Evolutionary conservation across 2,888 invertebrate species (phyloP), one percentile per base, ranked within the genome.

Genomic region (Pemphredon lugubris): DNA sequence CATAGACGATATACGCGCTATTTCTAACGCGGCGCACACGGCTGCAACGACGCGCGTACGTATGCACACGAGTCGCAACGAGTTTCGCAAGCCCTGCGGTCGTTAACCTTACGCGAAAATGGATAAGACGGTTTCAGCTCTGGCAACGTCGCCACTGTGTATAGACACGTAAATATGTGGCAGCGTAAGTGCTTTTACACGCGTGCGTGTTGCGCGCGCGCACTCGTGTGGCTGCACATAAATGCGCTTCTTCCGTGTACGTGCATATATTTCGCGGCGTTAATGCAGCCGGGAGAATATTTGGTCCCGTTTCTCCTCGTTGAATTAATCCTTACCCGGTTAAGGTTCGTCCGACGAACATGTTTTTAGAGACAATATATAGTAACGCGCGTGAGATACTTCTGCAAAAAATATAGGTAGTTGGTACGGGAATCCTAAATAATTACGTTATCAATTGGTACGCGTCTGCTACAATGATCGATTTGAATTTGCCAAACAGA

Each of bases 41-140:
- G 26, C 21, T 40, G 13, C 39, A 70, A 39, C 44, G 34, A 40
- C 44, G 53, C 11, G 50, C 30, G 53, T 47, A 30, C 42, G 18
- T 30, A 16, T 18, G 57, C 45, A 30, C 5, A n/a, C 23, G n/a
- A 53, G 54, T 37, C 14, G 44, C 68, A 45, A 30, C 16, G 51
- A 48, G 73, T 78, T 80, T 78, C 70, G 77, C 64, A 67, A 77
- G 63, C 40, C 9, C 57, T 7, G 20, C 68, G 84, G 83, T 83
- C 84, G 69, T 84, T 82, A 79, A 81, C 83, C 84, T 83, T 83
- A 70, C 73, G 82, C 76, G 81, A 84, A 84, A 84, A 77, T 78
- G 84, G 78, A 83, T 82, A 82, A 84, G 75, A 74, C 73, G 61
- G n/a, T 23, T 66, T 71, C 55, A 65, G 51, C 67, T 53, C 59